Conservation (phyloP, 2,113 vertebrate species). For the Coreoperca whiteheadi region DNA sequence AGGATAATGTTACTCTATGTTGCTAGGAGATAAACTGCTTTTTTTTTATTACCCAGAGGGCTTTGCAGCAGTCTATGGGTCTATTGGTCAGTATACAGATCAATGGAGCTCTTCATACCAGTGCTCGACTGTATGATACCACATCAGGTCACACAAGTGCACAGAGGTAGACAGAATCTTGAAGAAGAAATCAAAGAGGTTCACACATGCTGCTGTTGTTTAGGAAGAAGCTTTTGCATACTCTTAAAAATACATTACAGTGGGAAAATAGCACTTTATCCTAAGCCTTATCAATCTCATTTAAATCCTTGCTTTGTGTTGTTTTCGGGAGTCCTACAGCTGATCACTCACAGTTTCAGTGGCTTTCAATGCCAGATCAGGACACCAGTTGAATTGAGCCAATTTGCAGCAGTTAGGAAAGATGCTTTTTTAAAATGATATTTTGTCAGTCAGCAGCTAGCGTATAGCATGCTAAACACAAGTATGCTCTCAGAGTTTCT, state of each 20-base stretch:
- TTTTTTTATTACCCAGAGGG: conserved; percentile 52
- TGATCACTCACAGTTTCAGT: not conserved
- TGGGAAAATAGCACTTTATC: not conserved
- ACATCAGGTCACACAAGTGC: conserved; percentile 47
- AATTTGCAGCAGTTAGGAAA: not conserved
- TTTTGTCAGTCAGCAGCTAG: not conserved
- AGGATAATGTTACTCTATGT: conserved; percentile 59
- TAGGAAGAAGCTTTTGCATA: not conserved
- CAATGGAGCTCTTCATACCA: conserved; percentile 63
- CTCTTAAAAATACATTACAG: not conserved
- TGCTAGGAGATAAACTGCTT: conserved; percentile 69
- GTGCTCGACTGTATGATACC: conserved; percentile 51
- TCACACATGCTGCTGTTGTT: conserved; percentile 21
- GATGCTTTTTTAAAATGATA: not conserved
- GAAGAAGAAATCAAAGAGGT: conserved; percentile 35
- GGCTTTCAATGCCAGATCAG: not conserved
- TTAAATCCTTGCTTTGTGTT: not conserved
- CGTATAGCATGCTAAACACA: not conserved
- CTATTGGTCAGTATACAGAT: conserved; percentile 60
- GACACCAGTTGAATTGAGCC: not conserved
- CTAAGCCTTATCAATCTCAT: not conserved
- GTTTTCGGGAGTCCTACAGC: not conserved
- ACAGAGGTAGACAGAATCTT: conserved; percentile 33
- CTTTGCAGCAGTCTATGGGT: conserved; percentile 49
- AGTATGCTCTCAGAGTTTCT: not conserved